Evolutionary conservation across 2,113 vertebrate genomes (phyloP).

Genomic region (Corythornis vintsioides): DNA sequence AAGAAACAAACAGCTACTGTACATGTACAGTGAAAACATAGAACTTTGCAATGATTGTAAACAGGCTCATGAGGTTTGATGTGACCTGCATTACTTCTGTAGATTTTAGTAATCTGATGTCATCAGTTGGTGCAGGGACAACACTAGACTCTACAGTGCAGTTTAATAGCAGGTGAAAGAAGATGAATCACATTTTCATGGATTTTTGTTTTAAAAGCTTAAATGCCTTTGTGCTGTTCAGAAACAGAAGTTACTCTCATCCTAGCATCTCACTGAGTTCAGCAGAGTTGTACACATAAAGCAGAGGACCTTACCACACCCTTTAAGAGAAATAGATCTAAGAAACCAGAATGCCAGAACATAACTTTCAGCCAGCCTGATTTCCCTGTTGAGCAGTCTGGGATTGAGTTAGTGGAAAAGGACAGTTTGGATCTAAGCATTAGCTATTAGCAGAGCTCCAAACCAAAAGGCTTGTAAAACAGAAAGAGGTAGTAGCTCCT

Average conservation of each 20-base stretch:
- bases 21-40: not conserved
- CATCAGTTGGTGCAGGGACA: not conserved
- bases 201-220: not conserved
- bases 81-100: not conserved
- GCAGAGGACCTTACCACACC: not conserved
- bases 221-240: not conserved
- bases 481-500: not conserved
- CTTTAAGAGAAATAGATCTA: not conserved
- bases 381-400: not conserved
- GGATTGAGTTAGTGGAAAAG: not conserved
- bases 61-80: not conserved
- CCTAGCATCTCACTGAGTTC: not conserved
- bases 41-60: not conserved
- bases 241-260: not conserved
- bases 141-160: not conserved
- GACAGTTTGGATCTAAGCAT: not conserved
- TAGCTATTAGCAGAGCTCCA: not conserved
- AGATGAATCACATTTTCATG: not conserved
- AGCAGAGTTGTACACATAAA: not conserved
- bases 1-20: not conserved
- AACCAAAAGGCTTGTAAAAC: not conserved
- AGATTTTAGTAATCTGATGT: constrained; percentile 20
- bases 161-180: not conserved
- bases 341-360: not conserved
- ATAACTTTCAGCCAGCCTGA: not conserved